Base-by-base conservation (phyloP, 2,113 vertebrate species). In the Hylia prasina region DNA sequence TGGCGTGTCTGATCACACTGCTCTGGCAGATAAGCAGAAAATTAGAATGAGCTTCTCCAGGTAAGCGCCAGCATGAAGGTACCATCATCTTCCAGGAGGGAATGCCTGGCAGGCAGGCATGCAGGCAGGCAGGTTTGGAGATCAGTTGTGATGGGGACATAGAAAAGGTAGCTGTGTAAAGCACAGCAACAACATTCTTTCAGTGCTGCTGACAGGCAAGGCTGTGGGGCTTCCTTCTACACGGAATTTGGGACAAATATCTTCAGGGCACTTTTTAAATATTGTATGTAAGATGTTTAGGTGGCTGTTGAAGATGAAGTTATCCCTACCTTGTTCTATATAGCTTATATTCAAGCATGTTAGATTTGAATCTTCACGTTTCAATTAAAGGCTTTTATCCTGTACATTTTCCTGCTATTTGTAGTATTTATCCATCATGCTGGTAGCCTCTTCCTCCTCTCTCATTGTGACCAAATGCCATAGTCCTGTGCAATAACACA, bases 11-110 rank as follows among this genome's bases (percentile, higher is more conserved):
- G 84, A 94, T 96, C 89, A 76, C 73, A 95, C 73, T 85, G 30
- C 82, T 87, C 65, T 85, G 84, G 84, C 84, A 91, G 84, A 94
- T 93, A 95, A 82, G 70, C 44, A 84, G 65, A 79, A 91, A 69
- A 85, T 82, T 61, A 61, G 85, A 65, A 86, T 28, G 56, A 88
- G 45, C 33, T 83, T 89, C 76, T 92, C 50, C 65, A 56, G 42
- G 50, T 80, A 90, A 86, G 64, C 1, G 9, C 79, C 60, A 77
- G 61, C 24, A 10, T 33, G n/a, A 84, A 71, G 60, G 31, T 75
- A 27, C 53, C 45, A 15, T 87, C 65, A 53, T 61, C 48, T 84
- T 64, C 53, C 23, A 60, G 47, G 13, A 39, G 35, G 48, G 22
- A 73, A 84, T 65, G 70, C 73, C 86, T 4, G 6, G 54, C 37